Conservation (phyloP, 2,888 invertebrate species). For the Lasioglossum marginatum region DNA sequence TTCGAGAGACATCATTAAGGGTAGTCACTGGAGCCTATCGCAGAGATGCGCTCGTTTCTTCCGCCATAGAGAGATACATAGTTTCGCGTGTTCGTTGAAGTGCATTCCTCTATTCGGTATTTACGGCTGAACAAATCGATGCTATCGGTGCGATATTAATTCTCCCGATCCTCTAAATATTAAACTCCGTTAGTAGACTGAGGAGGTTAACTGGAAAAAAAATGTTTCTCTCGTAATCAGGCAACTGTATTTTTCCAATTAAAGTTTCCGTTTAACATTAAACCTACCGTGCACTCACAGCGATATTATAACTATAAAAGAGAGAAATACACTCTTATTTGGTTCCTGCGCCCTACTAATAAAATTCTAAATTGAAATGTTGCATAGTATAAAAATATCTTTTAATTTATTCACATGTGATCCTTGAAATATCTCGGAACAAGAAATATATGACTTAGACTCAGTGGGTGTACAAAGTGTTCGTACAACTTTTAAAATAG, state of each 20-base stretch:
- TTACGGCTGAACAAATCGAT: neutral
- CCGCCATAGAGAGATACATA: neutral
- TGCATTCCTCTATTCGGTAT: neutral
- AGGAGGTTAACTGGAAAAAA: neutral
- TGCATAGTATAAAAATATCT: too few species aligned
- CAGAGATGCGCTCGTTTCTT: neutral
- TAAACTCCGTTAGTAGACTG: neutral
- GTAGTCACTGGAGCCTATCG: neutral
- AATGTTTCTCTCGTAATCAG: neutral
- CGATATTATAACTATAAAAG: too few species aligned
- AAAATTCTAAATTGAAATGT: too few species aligned
- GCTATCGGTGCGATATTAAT: neutral
- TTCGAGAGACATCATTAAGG: constrained; percentile 1
- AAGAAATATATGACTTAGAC: too few species aligned
- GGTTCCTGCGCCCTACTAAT: too few species aligned
- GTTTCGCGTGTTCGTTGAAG: neutral
- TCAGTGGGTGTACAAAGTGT: too few species aligned
- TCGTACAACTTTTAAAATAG: too few species aligned
- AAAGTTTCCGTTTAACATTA: neutral
- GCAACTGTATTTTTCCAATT: neutral
- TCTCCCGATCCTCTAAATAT: neutral
- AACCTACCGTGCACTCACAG: neutral
- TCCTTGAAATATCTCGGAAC: too few species aligned
- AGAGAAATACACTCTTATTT: too few species aligned
- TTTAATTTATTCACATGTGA: too few species aligned